These are phyloP conservation scores for Lutjanus argentimaculatus DNA, from an alignment of 2,797 vertebrate genomes.

Conservation along the genomic window DNA sequence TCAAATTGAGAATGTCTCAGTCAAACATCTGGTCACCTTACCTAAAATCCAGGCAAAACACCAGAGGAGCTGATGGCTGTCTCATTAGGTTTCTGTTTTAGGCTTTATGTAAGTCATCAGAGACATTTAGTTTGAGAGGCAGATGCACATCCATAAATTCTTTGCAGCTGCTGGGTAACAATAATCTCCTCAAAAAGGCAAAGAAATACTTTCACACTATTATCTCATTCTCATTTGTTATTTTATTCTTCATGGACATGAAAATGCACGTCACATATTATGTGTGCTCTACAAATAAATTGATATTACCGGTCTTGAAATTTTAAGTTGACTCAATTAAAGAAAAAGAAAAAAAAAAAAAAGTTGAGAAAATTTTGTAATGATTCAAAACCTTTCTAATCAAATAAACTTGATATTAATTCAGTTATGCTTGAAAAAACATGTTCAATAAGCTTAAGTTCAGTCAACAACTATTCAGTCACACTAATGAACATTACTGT, in stretches of 20 bases:
- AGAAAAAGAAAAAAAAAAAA: no score
- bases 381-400: no score
- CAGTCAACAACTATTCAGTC: no score
- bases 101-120: neutral
- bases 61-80: neutral
- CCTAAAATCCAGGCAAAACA: neutral
- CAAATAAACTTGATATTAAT: no score
- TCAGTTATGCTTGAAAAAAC: no score
- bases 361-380: no score
- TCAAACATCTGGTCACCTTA: constrained; percentile 4
- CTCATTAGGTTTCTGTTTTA: neutral
- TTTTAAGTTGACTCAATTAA: no score
- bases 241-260: neutral
- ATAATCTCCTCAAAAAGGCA: neutral
- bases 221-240: neutral
- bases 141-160: neutral
- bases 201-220: neutral
- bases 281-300: no score
- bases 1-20: neutral
- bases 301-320: no score
- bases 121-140: neutral
- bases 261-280: neutral
- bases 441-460: no score
- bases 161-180: constrained; percentile 4
- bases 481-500: no score